A percentile compares a stretch with the other conserved stretches of the same genome.
Evolutionary conservation across 1,140 invertebrate species (phyloP).

Genomic region (Drosophila gunungcola): DNA sequence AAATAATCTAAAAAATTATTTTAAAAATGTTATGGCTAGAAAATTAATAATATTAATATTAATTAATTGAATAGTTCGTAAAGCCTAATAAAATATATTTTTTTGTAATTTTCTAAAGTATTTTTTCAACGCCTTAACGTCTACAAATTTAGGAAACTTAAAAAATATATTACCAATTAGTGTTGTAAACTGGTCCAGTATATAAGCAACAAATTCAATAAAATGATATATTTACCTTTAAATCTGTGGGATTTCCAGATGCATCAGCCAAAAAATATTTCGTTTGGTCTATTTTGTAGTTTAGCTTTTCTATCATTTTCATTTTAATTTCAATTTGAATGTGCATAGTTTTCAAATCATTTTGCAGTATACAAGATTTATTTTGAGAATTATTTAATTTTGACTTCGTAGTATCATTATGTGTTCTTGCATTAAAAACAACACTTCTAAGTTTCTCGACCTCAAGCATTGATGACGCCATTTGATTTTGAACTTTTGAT

Average conservation of each 20-base stretch:
- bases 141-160: too few relatives aligned
- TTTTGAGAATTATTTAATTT: conserved; percentile 44
- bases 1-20: too few relatives aligned
- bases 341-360: conserved; percentile 61
- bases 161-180: too few relatives aligned
- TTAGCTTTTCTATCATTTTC: conserved; percentile 70
- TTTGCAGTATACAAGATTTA: conserved; percentile 37
- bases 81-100: too few relatives aligned
- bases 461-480: conserved; percentile 87
- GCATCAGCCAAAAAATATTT: conserved; percentile 67
- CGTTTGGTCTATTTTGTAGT: conserved; percentile 73
- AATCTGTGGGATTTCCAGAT: conserved; percentile 84
- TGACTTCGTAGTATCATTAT: conserved; percentile 45
- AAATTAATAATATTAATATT: too few relatives aligned
- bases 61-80: too few relatives aligned
- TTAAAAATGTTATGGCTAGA: too few relatives aligned
- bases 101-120: too few relatives aligned
- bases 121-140: too few relatives aligned
- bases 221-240: conserved; percentile 85
- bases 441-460: conserved; percentile 86
- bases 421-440: conserved; percentile 44
- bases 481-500: conserved; percentile 87
- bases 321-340: conserved; percentile 75
- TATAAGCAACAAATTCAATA: too few relatives aligned
- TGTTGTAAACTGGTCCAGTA: too few relatives aligned